phyloP scores from a whole-genome alignment of 2,113 vertebrate species.

The Entelurus aequoreus region DNA sequence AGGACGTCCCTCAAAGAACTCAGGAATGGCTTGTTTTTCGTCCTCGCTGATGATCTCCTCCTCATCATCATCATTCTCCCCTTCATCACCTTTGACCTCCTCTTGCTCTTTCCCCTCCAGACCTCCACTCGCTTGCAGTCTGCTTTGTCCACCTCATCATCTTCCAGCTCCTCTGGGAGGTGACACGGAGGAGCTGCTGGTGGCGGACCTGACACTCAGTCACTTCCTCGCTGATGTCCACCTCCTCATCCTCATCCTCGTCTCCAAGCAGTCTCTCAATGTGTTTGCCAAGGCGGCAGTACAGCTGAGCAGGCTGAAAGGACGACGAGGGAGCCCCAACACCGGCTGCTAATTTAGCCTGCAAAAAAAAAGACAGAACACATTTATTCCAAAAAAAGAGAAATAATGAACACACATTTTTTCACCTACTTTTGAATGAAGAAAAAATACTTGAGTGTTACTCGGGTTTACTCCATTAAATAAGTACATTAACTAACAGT shows the following conservation, averaged over 20 bases:
- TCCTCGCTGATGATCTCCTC: constrained; percentile 81
- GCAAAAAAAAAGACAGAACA: too few relatives aligned
- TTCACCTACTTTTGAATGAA: too few relatives aligned
- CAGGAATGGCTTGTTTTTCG: constrained; percentile 94
- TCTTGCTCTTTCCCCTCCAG: too few relatives aligned
- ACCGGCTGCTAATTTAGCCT: constrained; percentile 73
- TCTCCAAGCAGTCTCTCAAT: constrained; percentile 88
- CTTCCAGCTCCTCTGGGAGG: constrained; percentile 7
- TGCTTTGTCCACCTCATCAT: too few relatives aligned
- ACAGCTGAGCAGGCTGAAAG: constrained; percentile 21
- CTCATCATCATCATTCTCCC: constrained; percentile 41
- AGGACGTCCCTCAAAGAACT: constrained; percentile 96
- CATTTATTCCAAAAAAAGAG: not conserved
- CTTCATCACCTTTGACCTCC: constrained; percentile 17
- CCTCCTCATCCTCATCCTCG: constrained; percentile 94
- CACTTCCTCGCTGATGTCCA: constrained; percentile 93
- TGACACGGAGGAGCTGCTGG: not conserved
- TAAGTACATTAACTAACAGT: too few relatives aligned
- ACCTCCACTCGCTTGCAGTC: not conserved
- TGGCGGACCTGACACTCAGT: constrained; percentile 12
- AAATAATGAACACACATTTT: too few relatives aligned
- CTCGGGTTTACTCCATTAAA: too few relatives aligned
- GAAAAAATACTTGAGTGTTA: too few relatives aligned
- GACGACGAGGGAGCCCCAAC: constrained; percentile 56
- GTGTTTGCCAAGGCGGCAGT: constrained; percentile 70